Percentiles rank a stretch among this genome's conserved stretches.
Conservation (phyloP, 2,888 invertebrate genomes). For the Cacoxenus indagator region DNA sequence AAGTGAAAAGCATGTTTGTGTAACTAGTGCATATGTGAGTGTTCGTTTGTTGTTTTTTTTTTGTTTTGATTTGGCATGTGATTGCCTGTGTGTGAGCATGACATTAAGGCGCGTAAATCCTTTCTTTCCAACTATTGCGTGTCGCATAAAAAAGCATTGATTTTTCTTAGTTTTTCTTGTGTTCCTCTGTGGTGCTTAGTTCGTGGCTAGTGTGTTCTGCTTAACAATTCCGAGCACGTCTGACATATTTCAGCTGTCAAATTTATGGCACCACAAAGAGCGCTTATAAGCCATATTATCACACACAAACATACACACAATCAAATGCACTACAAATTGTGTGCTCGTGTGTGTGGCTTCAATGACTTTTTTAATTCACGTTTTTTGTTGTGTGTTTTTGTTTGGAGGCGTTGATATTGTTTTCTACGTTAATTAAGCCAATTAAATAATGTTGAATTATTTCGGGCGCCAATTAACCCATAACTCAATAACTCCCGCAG, state of each 20-base stretch:
- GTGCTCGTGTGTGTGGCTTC: too few relatives aligned
- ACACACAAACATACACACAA: constrained; percentile 40
- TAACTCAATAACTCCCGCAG: too few relatives aligned
- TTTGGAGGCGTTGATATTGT: too few relatives aligned
- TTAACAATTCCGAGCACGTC: constrained; percentile 36
- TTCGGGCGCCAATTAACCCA: too few relatives aligned
- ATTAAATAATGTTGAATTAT: too few relatives aligned
- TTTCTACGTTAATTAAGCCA: too few relatives aligned
- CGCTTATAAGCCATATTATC: constrained; percentile 46
- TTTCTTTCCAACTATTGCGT: constrained; percentile 13
- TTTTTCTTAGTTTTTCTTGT: constrained; percentile 20
- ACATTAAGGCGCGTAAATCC: constrained; percentile 6
- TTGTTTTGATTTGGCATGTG: too few relatives aligned
- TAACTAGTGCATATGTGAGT: background rate
- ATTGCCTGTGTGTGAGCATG: background rate
- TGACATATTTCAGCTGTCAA: constrained; percentile 33
- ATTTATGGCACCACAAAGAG: constrained; percentile 44
- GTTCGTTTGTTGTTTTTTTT: too few relatives aligned
- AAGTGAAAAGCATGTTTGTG: background rate
- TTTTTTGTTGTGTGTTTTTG: too few relatives aligned
- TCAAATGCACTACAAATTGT: too few relatives aligned
- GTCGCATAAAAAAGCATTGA: constrained; percentile 18
- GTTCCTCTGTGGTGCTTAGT: background rate
- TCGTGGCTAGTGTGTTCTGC: background rate
- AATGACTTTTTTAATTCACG: too few relatives aligned